Conservation (phyloP, 2,113 vertebrate species). For the Thunnus maccoyii region DNA sequence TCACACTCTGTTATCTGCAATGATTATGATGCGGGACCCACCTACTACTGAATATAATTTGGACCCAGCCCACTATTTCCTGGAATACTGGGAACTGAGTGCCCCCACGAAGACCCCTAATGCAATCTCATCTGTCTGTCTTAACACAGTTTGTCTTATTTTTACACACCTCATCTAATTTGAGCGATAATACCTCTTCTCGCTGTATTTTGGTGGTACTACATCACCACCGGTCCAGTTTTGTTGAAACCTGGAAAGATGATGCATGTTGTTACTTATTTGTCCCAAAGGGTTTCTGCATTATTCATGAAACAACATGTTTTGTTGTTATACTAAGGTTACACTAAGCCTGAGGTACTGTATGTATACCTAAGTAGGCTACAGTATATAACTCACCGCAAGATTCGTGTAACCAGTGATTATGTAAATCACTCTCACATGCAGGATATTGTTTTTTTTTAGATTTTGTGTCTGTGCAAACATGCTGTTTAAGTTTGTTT, state of each 20-base stretch:
- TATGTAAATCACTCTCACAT: constrained; percentile 52
- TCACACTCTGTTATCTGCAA: no score
- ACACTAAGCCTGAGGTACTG: constrained; percentile 59
- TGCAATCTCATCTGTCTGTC: neutral
- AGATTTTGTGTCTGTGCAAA: constrained; percentile 21
- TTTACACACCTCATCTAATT: neutral
- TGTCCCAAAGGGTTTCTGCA: constrained; percentile 54
- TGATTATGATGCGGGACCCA: no score
- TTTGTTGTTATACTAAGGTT: constrained; percentile 68
- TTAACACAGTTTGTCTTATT: neutral
- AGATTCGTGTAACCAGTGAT: constrained; percentile 34
- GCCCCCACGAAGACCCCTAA: neutral
- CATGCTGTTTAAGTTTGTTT: constrained; percentile 3
- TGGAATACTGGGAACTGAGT: neutral
- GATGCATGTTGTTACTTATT: constrained; percentile 47
- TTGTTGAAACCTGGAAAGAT: constrained; percentile 33
- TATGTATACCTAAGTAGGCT: constrained; percentile 50
- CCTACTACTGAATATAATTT: neutral
- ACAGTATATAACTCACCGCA: constrained; percentile 26
- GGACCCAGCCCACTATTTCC: no score
- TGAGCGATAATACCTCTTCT: neutral
- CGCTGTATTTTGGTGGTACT: neutral
- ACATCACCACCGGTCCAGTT: constrained; percentile 10
- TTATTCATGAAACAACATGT: constrained; percentile 69
- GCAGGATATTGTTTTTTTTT: constrained; percentile 8